phyloP scores from a whole-genome alignment of 2,113 vertebrate genomes.

The Athene noctua region DNA sequence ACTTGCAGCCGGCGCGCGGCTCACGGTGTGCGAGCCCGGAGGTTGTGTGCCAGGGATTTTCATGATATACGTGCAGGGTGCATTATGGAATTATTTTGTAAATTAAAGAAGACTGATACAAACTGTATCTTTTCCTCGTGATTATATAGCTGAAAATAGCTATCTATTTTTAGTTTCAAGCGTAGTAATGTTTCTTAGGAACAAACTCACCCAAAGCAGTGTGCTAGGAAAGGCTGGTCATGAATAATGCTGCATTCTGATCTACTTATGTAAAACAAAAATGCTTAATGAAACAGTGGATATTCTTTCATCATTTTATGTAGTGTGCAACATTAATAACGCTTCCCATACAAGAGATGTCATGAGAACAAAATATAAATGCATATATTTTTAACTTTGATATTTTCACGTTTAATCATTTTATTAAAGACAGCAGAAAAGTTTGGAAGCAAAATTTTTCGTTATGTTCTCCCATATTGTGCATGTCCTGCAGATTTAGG shows the following conservation, averaged over 20 bases:
- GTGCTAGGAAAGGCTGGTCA: constrained; percentile 24
- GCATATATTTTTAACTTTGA: not conserved
- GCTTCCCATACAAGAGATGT: not conserved
- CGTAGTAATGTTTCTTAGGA: constrained; percentile 55
- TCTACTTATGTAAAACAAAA: constrained; percentile 23
- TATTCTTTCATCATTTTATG: not conserved
- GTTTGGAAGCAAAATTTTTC: not conserved
- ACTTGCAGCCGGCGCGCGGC: constrained; percentile 69
- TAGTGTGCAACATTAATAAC: not conserved
- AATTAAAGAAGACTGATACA: constrained; percentile 62
- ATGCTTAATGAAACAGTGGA: not conserved
- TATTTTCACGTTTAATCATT: not conserved
- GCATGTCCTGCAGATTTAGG: not conserved
- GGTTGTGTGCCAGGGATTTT: constrained; percentile 62
- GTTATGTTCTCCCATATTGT: not conserved
- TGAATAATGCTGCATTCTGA: constrained; percentile 1
- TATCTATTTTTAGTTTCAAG: constrained; percentile 61
- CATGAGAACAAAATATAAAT: not conserved
- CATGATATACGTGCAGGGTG: not conserved
- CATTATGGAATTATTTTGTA: constrained; percentile 52
- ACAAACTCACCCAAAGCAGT: constrained; percentile 31
- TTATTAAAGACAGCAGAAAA: not conserved
- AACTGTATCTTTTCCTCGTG: constrained; percentile 37
- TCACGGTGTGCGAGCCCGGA: constrained; percentile 38
- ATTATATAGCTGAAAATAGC: constrained; percentile 68